Base-by-base conservation (phyloP, 64 coral and sea anemone species). In the Astreopora myriophthalma region DNA sequence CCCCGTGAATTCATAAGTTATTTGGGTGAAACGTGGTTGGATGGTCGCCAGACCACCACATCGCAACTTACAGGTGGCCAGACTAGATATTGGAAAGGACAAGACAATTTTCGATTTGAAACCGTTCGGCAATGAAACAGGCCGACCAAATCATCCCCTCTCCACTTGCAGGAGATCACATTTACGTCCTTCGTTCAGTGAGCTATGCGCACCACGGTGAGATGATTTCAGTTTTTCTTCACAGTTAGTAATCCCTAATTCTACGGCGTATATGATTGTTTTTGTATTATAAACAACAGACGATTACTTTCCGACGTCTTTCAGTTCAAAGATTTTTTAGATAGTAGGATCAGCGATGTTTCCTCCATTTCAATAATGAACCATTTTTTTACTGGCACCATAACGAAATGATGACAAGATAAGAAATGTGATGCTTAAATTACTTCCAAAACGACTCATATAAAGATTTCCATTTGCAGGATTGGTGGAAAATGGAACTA, bases 171-270 rank as follows among this genome's bases (percentile, higher is more conserved):
- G 90, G 90, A 16, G 90, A 92, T 61, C 90, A 92, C 30, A 92
- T 92, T 19, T 92, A 75, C 23, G 80, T 92, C 26, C 70, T 57
- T 33, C 82, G 90, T 29, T 92, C 79, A 23, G 48, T 85, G 38
- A 55, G 80, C 78, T 92, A 92, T 38, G 71, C 90, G 9, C 90
- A 92, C 40, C 90, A 92, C 55, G 90, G 90, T 92, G 46, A 60
- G 89, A 6, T 55, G 3, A 16, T 55, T 16, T n/a, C n/a, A n/a
- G n/a, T n/a, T 14, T 55, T 19, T 16, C 51, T 8, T 44, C 1
- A 3, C 16, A 16, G 10, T 55, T n/a, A 16, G 12, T 55, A 16
- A 16, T 13, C 0, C 10, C 51, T 3, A 1, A 16, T 8, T 16
- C 10, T 13, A 55, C 51, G 12, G 17, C 8, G 3, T 55, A 55